These are phyloP conservation scores for Exocentrus adspersus DNA, from an alignment of 2,888 invertebrate genomes.

Conservation along the genomic window DNA sequence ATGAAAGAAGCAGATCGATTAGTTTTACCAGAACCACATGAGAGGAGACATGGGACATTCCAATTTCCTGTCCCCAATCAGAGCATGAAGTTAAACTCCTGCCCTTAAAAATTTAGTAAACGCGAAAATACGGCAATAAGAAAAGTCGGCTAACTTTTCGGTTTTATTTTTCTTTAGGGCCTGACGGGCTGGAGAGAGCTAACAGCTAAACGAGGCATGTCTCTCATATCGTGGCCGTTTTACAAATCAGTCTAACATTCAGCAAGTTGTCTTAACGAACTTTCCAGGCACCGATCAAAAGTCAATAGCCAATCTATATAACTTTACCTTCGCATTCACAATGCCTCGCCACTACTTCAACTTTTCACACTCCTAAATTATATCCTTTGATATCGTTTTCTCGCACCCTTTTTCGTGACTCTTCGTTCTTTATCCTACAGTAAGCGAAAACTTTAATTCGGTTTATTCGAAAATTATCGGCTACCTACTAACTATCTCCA, in stretches of 20 bases:
- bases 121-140: conserved; percentile 54
- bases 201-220: conserved; percentile 54
- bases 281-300: conserved; percentile 52
- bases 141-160: conserved; percentile 52
- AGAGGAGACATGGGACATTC: conserved; percentile 45
- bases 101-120: conserved; percentile 51
- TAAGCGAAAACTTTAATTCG: conserved; percentile 10
- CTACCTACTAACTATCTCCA: too few species aligned
- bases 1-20: conserved; percentile 33
- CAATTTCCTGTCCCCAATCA: conserved; percentile 53
- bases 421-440: conserved; percentile 6
- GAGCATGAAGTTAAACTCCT: conserved; percentile 48
- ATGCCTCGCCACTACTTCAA: conserved; percentile 38
- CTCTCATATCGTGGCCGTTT: conserved; percentile 57
- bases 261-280: conserved; percentile 58
- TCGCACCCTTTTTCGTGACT: conserved; percentile 1
- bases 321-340: conserved; percentile 45
- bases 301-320: conserved; percentile 57
- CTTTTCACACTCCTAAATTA: conserved; percentile 38
- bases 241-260: conserved; percentile 60
- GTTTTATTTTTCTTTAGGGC: conserved; percentile 53
- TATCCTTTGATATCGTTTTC: conserved; percentile 33
- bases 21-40: conserved; percentile 31
- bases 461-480: neutral
- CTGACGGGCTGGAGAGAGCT: conserved; percentile 41